Conservation (phyloP, 2,797 vertebrate species). For the Triplophysa yarkandensis region DNA sequence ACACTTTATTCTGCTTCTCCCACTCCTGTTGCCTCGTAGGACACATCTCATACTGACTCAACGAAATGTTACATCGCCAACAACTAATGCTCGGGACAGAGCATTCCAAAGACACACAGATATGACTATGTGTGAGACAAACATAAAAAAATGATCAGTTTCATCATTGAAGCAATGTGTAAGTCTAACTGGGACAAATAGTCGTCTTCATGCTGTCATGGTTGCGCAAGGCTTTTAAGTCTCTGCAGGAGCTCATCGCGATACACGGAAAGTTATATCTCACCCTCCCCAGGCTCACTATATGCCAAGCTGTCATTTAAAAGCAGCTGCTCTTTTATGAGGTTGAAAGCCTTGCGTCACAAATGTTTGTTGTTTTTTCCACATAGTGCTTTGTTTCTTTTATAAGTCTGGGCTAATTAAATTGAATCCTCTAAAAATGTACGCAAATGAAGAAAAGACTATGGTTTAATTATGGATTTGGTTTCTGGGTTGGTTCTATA, state of each 20-base stretch:
- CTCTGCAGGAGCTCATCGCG: not conserved
- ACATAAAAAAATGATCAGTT: not conserved
- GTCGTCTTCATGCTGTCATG: not conserved
- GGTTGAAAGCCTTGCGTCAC: not conserved
- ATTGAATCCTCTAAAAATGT: not conserved
- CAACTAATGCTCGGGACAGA: conserved; percentile 15
- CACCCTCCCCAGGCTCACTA: not conserved
- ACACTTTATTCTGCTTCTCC: conserved; percentile 21
- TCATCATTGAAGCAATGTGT: not conserved
- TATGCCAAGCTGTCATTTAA: conserved; percentile 27
- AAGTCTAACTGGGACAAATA: conserved; percentile 21
- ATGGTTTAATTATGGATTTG: not conserved
- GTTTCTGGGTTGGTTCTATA: not conserved
- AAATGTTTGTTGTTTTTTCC: not conserved
- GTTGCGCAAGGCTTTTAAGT: conserved; percentile 2
- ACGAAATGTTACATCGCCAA: conserved; percentile 55
- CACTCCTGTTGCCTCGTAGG: conserved; percentile 21
- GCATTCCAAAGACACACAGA: not conserved
- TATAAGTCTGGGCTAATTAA: not conserved
- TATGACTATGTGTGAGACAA: not conserved
- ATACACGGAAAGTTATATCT: conserved; percentile 3
- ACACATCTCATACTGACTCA: conserved; percentile 42
- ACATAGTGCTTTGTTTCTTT: conserved; percentile 2
- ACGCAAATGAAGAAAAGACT: not conserved
- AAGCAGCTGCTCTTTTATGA: conserved; percentile 8